phyloP scores from a whole-genome alignment of 2,113 vertebrate species.

The Odocoileus hemionus region DNA sequence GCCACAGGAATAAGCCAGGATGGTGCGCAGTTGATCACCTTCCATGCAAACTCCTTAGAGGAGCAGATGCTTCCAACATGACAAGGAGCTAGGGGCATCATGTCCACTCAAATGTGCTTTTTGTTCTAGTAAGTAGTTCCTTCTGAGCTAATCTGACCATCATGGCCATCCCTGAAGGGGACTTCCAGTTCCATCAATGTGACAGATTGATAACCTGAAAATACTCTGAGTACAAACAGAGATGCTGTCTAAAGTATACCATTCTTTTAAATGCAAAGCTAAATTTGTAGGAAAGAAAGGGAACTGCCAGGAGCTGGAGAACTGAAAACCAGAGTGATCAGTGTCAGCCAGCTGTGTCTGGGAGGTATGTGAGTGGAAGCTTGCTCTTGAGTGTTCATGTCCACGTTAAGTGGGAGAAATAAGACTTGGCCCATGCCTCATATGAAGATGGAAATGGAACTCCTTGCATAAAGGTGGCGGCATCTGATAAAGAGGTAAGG shows the following conservation, averaged over 20 bases:
- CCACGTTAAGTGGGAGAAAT: background rate
- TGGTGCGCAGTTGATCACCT: background rate
- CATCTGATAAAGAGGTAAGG: background rate
- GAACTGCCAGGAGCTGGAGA: background rate
- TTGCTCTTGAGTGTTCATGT: background rate
- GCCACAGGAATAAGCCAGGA: background rate
- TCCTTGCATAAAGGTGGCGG: background rate
- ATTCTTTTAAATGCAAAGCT: constrained; percentile 9
- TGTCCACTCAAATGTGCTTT: background rate
- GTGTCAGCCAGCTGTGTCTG: background rate
- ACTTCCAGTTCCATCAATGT: background rate
- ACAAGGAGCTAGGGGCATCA: background rate
- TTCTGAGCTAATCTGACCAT: background rate
- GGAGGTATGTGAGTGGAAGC: background rate
- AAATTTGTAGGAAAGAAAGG: constrained; percentile 13
- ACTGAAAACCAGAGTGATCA: background rate
- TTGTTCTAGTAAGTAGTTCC: background rate
- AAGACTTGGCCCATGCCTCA: background rate
- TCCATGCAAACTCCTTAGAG: background rate
- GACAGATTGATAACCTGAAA: background rate
- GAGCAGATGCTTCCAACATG: background rate
- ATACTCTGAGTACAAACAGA: background rate
- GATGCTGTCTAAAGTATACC: background rate
- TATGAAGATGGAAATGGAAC: background rate
- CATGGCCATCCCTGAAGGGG: background rate